Percentiles rank a stretch among this genome's conserved stretches.
Evolutionary conservation across 2,888 invertebrate genomes (phyloP).

Genomic region (Epinotia brunnichana): DNA sequence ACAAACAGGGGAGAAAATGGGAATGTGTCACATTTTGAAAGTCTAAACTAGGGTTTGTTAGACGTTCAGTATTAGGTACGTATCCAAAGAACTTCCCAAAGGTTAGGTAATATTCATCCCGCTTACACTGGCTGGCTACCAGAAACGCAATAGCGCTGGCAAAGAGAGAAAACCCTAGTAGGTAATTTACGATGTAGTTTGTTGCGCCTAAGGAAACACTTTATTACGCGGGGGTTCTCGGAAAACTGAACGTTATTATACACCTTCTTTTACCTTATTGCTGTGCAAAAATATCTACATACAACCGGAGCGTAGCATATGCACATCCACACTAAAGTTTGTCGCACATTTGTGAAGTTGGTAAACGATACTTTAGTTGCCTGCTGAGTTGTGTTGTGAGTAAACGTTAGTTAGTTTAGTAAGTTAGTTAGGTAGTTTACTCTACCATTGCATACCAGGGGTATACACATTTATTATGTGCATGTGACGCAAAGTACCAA

Average conservation of each 20-base stretch:
- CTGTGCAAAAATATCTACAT: not conserved
- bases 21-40: too few relatives aligned
- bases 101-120: constrained; percentile 44
- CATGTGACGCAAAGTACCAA: not conserved
- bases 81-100: not conserved
- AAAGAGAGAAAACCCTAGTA: constrained; percentile 58
- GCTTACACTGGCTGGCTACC: constrained; percentile 48
- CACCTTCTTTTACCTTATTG: constrained; percentile 3
- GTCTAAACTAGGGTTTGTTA: too few relatives aligned
- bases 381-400: not conserved
- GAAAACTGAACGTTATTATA: constrained; percentile 28
- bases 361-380: not conserved
- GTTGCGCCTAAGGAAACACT: constrained; percentile 65
- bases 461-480: not conserved
- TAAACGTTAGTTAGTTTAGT: not conserved
- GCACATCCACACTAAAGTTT: not conserved
- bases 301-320: not conserved
- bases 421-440: not conserved
- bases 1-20: too few relatives aligned
- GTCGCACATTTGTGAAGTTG: not conserved
- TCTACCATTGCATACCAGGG: not conserved
- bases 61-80: not conserved
- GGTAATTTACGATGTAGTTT: constrained; percentile 63
- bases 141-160: constrained; percentile 53
- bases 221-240: constrained; percentile 54